Evolutionary conservation across 1,140 invertebrate genomes (phyloP), one percentile per base, ranked within the genome.

Genomic region (Polypedilum vanderplanki): DNA sequence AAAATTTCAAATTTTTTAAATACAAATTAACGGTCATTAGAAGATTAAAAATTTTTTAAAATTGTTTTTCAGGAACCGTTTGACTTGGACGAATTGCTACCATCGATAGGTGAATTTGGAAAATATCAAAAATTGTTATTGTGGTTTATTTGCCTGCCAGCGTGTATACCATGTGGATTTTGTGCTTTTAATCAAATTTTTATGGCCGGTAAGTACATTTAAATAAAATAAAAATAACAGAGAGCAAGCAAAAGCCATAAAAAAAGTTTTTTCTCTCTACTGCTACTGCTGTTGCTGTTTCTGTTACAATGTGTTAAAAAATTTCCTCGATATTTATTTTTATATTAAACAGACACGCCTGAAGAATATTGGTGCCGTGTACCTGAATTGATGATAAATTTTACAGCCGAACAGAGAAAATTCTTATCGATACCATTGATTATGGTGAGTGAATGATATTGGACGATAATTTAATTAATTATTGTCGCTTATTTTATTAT

Each of bases 151-250:
- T 94, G 93, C 78, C 82, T 96, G 33, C 93, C 94, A 10, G 92
- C 93, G 3, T 95, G 93, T 78, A 86, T 96, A 75, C 93, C 93
- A 0, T 95, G 93, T 79, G 93, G 93, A 1, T 95, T 95, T 81
- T 92, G 93, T 81, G 93, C 93, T 0, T 96, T 95, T 81, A 95
- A 94, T 83, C 94, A 96, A 80, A 86, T 94, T 1, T 95, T 95
- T 81, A 93, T 94, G 90, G 87, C 91, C 18, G 65, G 65, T 70
- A 18, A 70, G 65, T 1, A 70, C 3, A 57, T 33, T 33, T 33
- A 33, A 33, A 15, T 57, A 7, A 57, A 57, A 57, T 57, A 17
- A 57, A 17, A 15, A 57, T 57, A 17, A 57, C 1, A 15, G 46
- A 17, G 10, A 15, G 10, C 1, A 57, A 57, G n/a, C n/a, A 57